A percentile compares a stretch with the other conserved stretches of the same genome.
phyloP scores from a whole-genome alignment of 2,113 vertebrate species.

The Condylura cristata region DNA sequence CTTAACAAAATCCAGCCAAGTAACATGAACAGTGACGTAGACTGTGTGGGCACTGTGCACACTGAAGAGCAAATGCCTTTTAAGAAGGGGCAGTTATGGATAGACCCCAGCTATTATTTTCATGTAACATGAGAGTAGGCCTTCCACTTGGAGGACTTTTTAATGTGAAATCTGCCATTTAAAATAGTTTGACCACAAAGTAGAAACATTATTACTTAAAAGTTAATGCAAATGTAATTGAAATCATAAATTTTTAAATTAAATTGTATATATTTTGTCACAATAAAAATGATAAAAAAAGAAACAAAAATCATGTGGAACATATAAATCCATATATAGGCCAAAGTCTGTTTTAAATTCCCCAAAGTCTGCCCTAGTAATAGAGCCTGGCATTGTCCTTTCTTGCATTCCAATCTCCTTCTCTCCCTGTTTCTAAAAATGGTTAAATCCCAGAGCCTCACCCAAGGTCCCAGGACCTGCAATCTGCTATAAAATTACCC shows the following conservation, averaged over 20 bases:
- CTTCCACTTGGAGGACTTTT: background rate
- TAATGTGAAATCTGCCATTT: background rate
- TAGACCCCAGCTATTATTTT: background rate
- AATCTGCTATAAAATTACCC: background rate
- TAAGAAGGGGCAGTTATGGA: background rate
- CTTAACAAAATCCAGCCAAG: background rate
- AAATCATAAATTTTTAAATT: background rate
- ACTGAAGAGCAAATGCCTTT: background rate
- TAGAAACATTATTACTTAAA: background rate
- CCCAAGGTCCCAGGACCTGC: background rate
- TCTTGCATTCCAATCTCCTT: background rate
- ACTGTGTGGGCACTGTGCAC: background rate
- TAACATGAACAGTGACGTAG: background rate
- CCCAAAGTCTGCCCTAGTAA: background rate
- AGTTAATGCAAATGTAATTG: background rate
- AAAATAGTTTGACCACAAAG: background rate
- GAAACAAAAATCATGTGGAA: background rate
- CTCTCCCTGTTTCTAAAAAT: background rate
- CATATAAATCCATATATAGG: background rate
- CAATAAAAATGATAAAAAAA: background rate
- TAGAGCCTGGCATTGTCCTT: background rate
- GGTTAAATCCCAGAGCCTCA: background rate
- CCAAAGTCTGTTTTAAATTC: background rate
- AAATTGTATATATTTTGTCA: background rate
- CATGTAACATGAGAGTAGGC: background rate